A percentile compares a stretch with the other conserved stretches of the same genome.
Evolutionary conservation across 1,140 invertebrate species (phyloP).

Genomic region (Apis florea): DNA sequence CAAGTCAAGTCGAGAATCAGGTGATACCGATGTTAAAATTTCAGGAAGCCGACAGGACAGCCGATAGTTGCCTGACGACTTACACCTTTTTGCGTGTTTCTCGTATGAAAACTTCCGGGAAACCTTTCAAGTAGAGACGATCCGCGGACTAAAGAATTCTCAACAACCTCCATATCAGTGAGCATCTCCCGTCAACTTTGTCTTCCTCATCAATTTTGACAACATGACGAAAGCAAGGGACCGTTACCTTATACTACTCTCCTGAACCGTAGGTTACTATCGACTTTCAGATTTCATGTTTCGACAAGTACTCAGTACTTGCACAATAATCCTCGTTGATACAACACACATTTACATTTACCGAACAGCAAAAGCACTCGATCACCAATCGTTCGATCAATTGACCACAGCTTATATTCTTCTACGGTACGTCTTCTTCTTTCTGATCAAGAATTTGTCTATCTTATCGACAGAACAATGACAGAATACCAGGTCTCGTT

Average conservation of each 20-base stretch:
- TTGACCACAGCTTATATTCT: conserved; percentile 48
- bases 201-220: conserved; percentile 56
- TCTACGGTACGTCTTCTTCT: conserved; percentile 41
- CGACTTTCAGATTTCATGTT: conserved; percentile 19
- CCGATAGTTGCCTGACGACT: conserved; percentile 14
- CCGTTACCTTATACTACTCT: conserved; percentile 38
- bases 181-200: conserved; percentile 52
- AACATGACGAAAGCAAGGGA: conserved; percentile 58
- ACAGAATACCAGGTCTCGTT: conserved; percentile 18
- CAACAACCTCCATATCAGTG: conserved; percentile 64
- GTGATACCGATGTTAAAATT: conserved; percentile 39
- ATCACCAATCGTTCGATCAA: conserved; percentile 50
- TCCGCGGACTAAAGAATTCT: conserved; percentile 49
- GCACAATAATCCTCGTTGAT: conserved; percentile 31
- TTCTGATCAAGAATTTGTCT: conserved; percentile 40
- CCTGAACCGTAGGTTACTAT: conserved; percentile 11
- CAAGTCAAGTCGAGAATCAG: conserved; percentile 21
- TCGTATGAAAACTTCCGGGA: conserved; percentile 41
- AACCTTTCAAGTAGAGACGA: conserved; percentile 52
- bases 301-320: conserved; percentile 23
- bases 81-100: conserved; percentile 18
- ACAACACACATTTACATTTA: conserved; percentile 44
- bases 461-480: conserved; percentile 47
- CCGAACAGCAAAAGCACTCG: conserved; percentile 40
- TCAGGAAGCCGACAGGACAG: conserved; percentile 14